Evolutionary conservation across 2,113 vertebrate species (phyloP), one percentile per base, ranked within the genome.

Genomic region (Neotragus pygmaeus): DNA sequence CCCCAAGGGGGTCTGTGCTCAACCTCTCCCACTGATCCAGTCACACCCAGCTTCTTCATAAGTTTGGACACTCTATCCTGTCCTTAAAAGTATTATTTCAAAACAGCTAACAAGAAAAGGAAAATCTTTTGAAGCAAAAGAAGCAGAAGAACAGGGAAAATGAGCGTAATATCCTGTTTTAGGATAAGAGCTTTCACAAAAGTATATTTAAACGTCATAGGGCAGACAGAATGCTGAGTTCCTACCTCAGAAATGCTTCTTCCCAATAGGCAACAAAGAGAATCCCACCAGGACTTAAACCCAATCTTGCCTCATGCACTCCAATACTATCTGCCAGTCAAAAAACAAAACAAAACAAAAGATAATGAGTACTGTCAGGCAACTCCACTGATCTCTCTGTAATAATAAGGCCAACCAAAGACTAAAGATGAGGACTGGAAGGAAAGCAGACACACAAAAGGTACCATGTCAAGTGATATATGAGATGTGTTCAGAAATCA

Each of bases 401-500:
- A 88, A 53, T 64, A 55, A 2, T 39, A 83, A 80, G 30, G 60
- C 23, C 62, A 78, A 30, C 23, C 27, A 43, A 87, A n/a, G 30
- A 80, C 58, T 58, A 16, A 88, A 86, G 16, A 33, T 23, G 23
- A 94, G 70, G 43, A 81, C 1, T 45, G 19, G 39, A 93, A 81
- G 64, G 49, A 90, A 88, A 91, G 36, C 17, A 94, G 55, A 94
- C 49, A 89, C 47, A 36, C 92, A 62, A 82, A 84, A 91, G 57
- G 45, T 51, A 49, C 45, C 5, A 0, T 30, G 57, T 83, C 87
- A 64, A 90, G 60, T 64, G 60, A 92, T n/a, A 60, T 1, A 73
- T 7, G 88, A 98, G 81, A 85, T 81, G 49, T 96, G 91, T 83
- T 96, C 88, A 96, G 57, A 92, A 95, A 93, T 55, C 64, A 95